Base-by-base conservation (phyloP, 1,140 invertebrate genomes). In the Trichonephila inaurata region DNA sequence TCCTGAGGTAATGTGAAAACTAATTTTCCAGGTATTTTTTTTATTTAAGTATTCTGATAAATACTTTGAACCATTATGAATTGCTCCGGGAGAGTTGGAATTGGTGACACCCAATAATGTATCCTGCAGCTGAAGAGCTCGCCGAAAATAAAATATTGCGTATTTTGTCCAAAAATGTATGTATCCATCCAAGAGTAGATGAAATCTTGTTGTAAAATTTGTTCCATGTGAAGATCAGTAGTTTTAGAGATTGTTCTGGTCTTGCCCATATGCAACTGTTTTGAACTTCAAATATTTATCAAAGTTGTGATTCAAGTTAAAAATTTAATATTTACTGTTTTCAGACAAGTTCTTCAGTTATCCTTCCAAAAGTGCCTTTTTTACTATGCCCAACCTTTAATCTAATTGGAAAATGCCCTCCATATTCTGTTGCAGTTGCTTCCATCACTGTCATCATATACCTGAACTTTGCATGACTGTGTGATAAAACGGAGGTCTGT, bases 301-400 rank as follows among this genome's bases (percentile, higher is more conserved):
- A 83, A 33, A 33, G 89, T 91, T 91, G 89, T 66, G 81, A 83
- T 64, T 91, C n/a, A 91, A 77, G 33, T 91, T 89, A 89, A 90
- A 90, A 81, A 58, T 89, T 90, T 90, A 90, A 77, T n/a, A 91
- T 91, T 86, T 28, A 69, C 82, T 92, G 91, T 92, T 92, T 92
- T 92, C 91, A 86, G 83, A 92, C 91, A 85, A 92, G 91, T 92
- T 92, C 91, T 92, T 92, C 91, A 86, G 91, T 92, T 92, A 66
- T 86, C 82, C 81, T 83, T 82, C 81, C 82, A 92, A 92, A 92
- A 92, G 91, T 92, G 91, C 91, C 91, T 92, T 92, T 92, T 92
- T 92, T 92, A 86, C 33, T 66, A 81, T 90, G 88, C 60, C 89
- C 81, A 92, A 92, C 62, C 91, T 72, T 86, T 69, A 51, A 60